Conservation (phyloP, 2,797 vertebrate genomes). For the Myiotriccus ornatus region DNA sequence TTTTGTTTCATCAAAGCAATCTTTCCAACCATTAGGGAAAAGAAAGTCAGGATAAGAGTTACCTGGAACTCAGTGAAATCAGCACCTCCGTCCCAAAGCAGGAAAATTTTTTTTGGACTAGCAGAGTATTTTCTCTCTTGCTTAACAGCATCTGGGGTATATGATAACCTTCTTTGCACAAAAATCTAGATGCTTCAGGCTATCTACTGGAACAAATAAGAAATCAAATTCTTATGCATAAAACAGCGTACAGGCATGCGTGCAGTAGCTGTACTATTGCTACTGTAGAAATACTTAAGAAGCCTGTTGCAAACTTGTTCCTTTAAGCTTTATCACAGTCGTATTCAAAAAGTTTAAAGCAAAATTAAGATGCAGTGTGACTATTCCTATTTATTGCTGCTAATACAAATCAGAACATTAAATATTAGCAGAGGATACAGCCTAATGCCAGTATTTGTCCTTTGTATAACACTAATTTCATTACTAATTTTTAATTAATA, state of each 20-base stretch:
- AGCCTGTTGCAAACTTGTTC: not conserved
- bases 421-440: not conserved
- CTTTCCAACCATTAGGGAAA: not conserved
- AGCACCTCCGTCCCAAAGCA: not conserved
- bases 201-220: not conserved
- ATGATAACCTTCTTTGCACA: not conserved
- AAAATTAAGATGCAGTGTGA: not conserved
- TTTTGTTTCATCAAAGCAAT: not conserved
- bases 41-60: not conserved
- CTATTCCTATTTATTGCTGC: not conserved
- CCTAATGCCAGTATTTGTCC: not conserved
- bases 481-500: not conserved
- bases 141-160: not conserved
- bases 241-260: not conserved
- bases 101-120: not conserved
- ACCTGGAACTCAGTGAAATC: not conserved
- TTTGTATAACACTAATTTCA: not conserved
- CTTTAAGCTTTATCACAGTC: not conserved
- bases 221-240: not conserved
- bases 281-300: not conserved
- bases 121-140: not conserved
- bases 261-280: not conserved
- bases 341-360: not conserved
- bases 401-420: not conserved
- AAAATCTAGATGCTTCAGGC: not conserved